Conservation (phyloP, 2,797 vertebrate species). For the Merluccius polli region DNA sequence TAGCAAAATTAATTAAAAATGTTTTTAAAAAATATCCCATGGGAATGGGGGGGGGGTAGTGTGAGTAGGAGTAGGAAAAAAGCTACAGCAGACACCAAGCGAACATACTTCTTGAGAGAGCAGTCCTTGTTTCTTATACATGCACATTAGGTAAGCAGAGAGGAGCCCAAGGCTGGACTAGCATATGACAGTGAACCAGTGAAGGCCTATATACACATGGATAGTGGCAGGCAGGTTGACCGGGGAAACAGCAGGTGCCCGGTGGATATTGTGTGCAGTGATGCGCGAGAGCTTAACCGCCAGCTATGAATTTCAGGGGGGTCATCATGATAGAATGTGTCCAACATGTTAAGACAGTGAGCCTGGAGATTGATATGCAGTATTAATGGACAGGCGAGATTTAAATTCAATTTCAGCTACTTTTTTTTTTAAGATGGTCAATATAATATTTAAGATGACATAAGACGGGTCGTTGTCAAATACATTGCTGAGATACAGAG, state of each 20-base stretch:
- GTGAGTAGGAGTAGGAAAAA: too few species aligned
- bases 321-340: not conserved
- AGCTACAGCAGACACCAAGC: too few species aligned
- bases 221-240: not conserved
- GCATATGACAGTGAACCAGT: too few species aligned
- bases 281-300: not conserved
- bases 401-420: slow-evolving; percentile 1
- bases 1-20: not conserved
- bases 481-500: too few species aligned
- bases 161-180: too few species aligned
- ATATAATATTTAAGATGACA: not conserved
- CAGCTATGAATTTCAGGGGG: not conserved
- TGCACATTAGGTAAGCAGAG: too few species aligned
- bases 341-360: not conserved
- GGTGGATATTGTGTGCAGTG: not conserved
- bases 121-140: too few species aligned
- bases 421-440: not conserved
- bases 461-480: not conserved
- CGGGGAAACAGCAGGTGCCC: not conserved
- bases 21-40: not conserved
- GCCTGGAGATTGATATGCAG: not conserved
- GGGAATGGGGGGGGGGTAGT: too few species aligned
- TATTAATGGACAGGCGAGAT: not conserved
- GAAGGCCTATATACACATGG: not conserved
- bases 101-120: too few species aligned